A percentile compares a stretch with the other conserved stretches of the same genome.
phyloP scores from a whole-genome alignment of 2,113 vertebrate genomes.

The human region DNA sequence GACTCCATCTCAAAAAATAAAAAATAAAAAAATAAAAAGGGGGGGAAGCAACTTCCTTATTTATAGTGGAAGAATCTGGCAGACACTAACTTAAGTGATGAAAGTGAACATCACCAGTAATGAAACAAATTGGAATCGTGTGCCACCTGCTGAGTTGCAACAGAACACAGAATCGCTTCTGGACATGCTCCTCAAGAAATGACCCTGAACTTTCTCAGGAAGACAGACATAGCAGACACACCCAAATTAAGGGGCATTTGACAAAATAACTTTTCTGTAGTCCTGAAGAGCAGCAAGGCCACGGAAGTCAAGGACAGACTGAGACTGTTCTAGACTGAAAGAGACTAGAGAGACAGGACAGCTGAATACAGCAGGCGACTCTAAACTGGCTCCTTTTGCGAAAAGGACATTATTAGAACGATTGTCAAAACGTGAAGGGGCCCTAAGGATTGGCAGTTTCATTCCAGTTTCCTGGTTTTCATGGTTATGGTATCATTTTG shows the following conservation, averaged over 20 bases:
- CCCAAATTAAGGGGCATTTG: background rate
- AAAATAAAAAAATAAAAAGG: too few relatives aligned
- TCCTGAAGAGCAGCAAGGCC: background rate
- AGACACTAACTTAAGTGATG: background rate
- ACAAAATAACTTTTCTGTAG: background rate
- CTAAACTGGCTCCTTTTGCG: background rate
- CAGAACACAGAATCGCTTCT: background rate
- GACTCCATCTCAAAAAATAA: too few relatives aligned
- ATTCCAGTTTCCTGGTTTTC: background rate
- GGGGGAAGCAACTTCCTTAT: background rate
- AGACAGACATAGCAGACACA: background rate
- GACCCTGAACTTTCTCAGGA: background rate
- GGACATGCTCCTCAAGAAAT: background rate
- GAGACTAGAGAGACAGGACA: background rate
- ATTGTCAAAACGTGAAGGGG: background rate
- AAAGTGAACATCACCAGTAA: background rate
- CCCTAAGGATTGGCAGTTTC: background rate
- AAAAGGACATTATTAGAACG: background rate
- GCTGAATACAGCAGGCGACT: background rate
- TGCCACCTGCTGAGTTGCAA: background rate
- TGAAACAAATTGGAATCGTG: background rate
- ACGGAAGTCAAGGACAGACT: background rate
- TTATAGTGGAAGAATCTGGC: background rate
- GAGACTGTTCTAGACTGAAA: background rate
- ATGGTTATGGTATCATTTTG: background rate